A percentile compares a stretch with the other conserved stretches of the same genome.
Evolutionary conservation across 2,888 invertebrate species (phyloP).

Genomic region (Sminthurides aquaticus): DNA sequence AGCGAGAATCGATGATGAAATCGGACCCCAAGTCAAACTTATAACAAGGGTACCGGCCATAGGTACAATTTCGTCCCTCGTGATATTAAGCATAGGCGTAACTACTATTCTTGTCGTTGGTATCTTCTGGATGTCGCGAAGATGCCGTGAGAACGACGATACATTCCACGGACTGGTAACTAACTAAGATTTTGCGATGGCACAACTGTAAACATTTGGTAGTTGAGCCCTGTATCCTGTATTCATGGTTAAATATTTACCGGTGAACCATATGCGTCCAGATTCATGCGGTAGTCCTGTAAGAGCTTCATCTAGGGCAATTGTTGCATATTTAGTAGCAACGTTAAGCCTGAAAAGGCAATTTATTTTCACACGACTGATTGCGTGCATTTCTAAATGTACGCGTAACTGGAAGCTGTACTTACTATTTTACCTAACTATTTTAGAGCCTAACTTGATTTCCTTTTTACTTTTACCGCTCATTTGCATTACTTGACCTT

Average conservation of each 20-base stretch:
- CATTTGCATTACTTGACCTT: too few species aligned
- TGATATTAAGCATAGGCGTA: constrained; percentile 50
- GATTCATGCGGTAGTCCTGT: too few species aligned
- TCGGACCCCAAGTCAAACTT: constrained; percentile 53
- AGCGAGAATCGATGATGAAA: constrained; percentile 54
- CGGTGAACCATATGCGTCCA: too few species aligned
- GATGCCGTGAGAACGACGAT: constrained; percentile 40
- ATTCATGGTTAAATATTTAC: neutral
- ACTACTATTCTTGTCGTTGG: constrained; percentile 47
- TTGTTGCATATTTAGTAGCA: too few species aligned
- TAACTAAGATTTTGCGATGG: neutral
- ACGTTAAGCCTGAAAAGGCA: too few species aligned
- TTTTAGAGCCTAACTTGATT: too few species aligned
- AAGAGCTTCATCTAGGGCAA: too few species aligned
- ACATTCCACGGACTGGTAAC: constrained; percentile 22
- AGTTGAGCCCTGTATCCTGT: neutral
- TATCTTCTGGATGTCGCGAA: constrained; percentile 44
- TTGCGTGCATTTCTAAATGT: too few species aligned
- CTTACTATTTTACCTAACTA: too few species aligned
- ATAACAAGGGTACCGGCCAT: constrained; percentile 53
- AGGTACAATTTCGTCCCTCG: constrained; percentile 54
- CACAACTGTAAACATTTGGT: neutral
- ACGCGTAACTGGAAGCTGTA: too few species aligned
- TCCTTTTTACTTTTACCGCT: too few species aligned
- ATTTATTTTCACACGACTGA: too few species aligned